Percentiles rank a stretch among this genome's conserved stretches.
Evolutionary conservation across 2,797 vertebrate species (phyloP).

Genomic region (Enteromius anoplus): DNA sequence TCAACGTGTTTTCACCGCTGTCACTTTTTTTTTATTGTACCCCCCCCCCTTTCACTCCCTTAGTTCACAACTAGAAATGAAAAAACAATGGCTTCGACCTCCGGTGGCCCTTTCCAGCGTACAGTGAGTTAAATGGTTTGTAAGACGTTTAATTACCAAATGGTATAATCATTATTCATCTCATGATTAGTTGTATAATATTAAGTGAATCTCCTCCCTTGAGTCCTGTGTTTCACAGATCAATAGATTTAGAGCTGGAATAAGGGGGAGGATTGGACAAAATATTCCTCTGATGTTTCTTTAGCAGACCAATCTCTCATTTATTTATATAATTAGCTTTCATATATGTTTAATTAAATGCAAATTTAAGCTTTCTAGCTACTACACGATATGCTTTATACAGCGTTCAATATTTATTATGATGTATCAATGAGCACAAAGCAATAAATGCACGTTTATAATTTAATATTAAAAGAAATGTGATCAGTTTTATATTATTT

Average conservation of each 20-base stretch:
- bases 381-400: background rate
- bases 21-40: constrained; percentile 53
- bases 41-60: constrained; percentile 3
- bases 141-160: constrained; percentile 98
- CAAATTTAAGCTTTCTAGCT: constrained; percentile 54
- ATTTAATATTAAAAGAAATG: no score
- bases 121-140: constrained; percentile 93
- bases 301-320: constrained; percentile 66
- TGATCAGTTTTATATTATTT: no score
- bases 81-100: constrained; percentile 82
- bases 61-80: constrained; percentile 67
- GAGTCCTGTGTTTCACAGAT: constrained; percentile 94
- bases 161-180: constrained; percentile 95
- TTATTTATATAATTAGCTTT: constrained; percentile 76
- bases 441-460: background rate
- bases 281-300: constrained; percentile 72
- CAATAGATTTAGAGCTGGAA: constrained; percentile 87
- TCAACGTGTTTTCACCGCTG: constrained; percentile 73
- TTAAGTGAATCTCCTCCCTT: constrained; percentile 94
- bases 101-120: constrained; percentile 84
- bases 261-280: constrained; percentile 70
- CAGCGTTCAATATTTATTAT: background rate
- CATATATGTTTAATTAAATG: constrained; percentile 77
- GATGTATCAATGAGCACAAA: background rate
- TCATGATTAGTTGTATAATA: constrained; percentile 95